These are phyloP conservation scores for Ostrea edulis DNA, from an alignment of 1,140 invertebrate genomes.

Conservation along the genomic window DNA sequence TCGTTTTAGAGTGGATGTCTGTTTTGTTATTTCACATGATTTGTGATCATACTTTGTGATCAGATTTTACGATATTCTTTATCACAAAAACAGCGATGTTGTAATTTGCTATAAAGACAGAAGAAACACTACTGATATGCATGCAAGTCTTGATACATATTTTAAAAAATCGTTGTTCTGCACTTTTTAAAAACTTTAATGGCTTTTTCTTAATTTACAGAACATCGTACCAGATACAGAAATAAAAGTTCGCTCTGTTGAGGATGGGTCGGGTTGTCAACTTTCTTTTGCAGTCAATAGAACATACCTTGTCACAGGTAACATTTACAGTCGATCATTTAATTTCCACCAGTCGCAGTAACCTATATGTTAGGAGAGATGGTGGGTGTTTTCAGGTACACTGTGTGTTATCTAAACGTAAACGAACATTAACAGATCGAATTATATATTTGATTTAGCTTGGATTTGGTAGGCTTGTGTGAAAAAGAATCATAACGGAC, in stretches of 20 bases:
- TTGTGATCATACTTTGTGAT: not conserved
- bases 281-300: not conserved
- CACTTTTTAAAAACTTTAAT: not conserved
- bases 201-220: not conserved
- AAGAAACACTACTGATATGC: not conserved
- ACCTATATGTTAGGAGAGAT: too few relatives aligned
- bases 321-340: not conserved
- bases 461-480: not conserved
- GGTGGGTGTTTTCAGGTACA: not conserved
- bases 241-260: not conserved
- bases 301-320: conserved; percentile 5
- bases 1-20: too few relatives aligned
- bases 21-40: too few relatives aligned
- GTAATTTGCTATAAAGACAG: not conserved
- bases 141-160: not conserved
- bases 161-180: not conserved
- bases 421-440: not conserved
- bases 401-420: not conserved
- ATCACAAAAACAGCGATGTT: not conserved
- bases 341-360: not conserved
- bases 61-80: not conserved
- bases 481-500: not conserved
- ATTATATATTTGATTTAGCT: not conserved
- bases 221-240: not conserved
- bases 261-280: not conserved